These are phyloP conservation scores for Drosophila chauvacae DNA, from an alignment of 1,140 invertebrate genomes.

Conservation along the genomic window DNA sequence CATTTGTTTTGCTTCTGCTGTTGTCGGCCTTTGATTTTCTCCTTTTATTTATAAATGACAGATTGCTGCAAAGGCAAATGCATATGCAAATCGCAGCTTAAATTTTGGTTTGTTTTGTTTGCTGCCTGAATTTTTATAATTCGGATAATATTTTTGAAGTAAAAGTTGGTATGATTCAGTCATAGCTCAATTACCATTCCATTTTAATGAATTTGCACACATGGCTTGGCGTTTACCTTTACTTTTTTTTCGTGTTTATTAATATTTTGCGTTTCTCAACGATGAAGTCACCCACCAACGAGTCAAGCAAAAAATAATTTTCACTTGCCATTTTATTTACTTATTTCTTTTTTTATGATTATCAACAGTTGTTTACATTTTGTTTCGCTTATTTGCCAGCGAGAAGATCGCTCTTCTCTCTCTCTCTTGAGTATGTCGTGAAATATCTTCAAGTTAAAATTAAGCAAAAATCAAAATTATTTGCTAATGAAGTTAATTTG, in stretches of 20 bases:
- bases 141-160: slow-evolving; percentile 14
- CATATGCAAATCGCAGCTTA: slow-evolving; percentile 23
- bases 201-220: slow-evolving; percentile 27
- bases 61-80: slow-evolving; percentile 62
- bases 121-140: slow-evolving; percentile 10
- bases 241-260: slow-evolving; percentile 17
- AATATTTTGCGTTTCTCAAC: slow-evolving; percentile 25
- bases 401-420: neutral
- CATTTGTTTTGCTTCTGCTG: slow-evolving; percentile 51
- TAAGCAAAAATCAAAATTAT: slow-evolving; percentile 34
- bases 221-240: slow-evolving; percentile 27
- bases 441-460: neutral
- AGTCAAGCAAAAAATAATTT: slow-evolving; percentile 24
- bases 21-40: slow-evolving; percentile 33
- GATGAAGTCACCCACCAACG: slow-evolving; percentile 45
- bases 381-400: slow-evolving; percentile 13
- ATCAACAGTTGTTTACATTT: slow-evolving; percentile 41
- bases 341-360: slow-evolving; percentile 38
- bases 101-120: slow-evolving; percentile 36
- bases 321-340: slow-evolving; percentile 48
- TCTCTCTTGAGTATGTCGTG: slow-evolving; percentile 7
- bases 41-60: slow-evolving; percentile 53
- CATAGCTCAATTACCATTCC: slow-evolving; percentile 25
- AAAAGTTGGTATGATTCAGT: slow-evolving; percentile 24
- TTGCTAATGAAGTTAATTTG: slow-evolving; percentile 60